Evolutionary conservation across 1,140 invertebrate genomes (phyloP).

Genomic region (Temnothorax curvispinosus): DNA sequence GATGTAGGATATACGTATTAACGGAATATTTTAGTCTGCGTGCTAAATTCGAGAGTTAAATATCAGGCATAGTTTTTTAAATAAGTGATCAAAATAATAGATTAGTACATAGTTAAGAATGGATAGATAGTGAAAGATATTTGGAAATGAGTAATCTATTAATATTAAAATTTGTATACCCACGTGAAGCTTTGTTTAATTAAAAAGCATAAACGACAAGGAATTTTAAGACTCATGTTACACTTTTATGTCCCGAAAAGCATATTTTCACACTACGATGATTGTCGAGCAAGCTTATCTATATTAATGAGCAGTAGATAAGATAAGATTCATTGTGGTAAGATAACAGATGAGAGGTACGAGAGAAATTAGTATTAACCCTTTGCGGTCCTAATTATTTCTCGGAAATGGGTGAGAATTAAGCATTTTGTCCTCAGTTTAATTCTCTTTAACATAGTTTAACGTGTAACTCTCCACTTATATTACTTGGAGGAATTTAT

Average conservation of each 20-base stretch:
- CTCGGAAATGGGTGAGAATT: background rate
- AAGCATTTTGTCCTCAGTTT: background rate
- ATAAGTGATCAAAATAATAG: background rate
- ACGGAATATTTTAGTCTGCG: background rate
- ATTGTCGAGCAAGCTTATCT: constrained; percentile 25
- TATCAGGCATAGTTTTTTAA: background rate
- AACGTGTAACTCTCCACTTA: background rate
- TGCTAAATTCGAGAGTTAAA: background rate
- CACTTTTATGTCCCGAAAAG: background rate
- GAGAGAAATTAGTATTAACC: background rate
- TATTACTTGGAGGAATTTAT: background rate
- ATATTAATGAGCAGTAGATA: constrained; percentile 18
- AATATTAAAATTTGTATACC: background rate
- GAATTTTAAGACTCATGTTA: background rate
- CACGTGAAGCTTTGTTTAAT: background rate
- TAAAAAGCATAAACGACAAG: background rate
- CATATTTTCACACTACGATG: constrained; percentile 19
- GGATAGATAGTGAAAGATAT: background rate
- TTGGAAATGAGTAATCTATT: background rate
- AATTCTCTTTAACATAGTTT: background rate
- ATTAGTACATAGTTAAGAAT: background rate
- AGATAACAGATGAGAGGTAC: background rate
- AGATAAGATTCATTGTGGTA: constrained; percentile 9
- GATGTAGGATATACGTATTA: background rate
- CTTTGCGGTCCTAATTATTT: background rate